Evolutionary conservation across 1,140 invertebrate species (phyloP).

Genomic region (Trypoxylus dichotomus): DNA sequence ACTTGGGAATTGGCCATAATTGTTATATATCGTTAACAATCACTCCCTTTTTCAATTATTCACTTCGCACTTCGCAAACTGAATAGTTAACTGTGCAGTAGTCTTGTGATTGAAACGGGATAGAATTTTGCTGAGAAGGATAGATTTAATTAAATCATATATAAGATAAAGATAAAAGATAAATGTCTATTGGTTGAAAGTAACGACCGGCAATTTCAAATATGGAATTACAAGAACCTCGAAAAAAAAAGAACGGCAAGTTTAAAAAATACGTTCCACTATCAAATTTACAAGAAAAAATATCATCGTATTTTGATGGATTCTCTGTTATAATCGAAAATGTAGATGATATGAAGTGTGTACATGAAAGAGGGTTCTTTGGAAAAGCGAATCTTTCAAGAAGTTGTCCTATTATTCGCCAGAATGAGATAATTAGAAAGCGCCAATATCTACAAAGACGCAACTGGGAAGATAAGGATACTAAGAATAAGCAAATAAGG

Average conservation of each 20-base stretch:
- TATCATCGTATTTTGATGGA: slow-evolving; percentile 59
- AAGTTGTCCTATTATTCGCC: slow-evolving; percentile 42
- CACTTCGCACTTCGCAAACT: neutral
- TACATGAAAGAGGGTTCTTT: slow-evolving; percentile 74
- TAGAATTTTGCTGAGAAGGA: neutral
- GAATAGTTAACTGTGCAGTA: slow-evolving; percentile 28
- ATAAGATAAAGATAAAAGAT: slow-evolving; percentile 29
- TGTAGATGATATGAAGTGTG: slow-evolving; percentile 59
- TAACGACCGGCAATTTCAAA: slow-evolving; percentile 34
- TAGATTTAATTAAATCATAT: neutral
- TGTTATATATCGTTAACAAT: neutral
- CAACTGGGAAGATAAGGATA: slow-evolving; percentile 21
- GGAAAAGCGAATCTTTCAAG: slow-evolving; percentile 63
- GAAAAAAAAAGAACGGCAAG: slow-evolving; percentile 52
- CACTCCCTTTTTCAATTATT: slow-evolving; percentile 20
- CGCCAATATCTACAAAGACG: slow-evolving; percentile 46
- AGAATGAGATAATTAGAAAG: slow-evolving; percentile 45
- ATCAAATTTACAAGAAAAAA: slow-evolving; percentile 56
- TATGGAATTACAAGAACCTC: slow-evolving; percentile 56
- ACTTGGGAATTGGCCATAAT: slow-evolving; percentile 28
- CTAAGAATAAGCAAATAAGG: slow-evolving; percentile 38
- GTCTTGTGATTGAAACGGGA: slow-evolving; percentile 46
- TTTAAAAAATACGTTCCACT: slow-evolving; percentile 51
- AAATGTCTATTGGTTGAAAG: slow-evolving; percentile 10
- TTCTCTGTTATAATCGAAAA: slow-evolving; percentile 65